phyloP scores from a whole-genome alignment of 2,888 invertebrate genomes.

The Drosophila prostipennis region DNA sequence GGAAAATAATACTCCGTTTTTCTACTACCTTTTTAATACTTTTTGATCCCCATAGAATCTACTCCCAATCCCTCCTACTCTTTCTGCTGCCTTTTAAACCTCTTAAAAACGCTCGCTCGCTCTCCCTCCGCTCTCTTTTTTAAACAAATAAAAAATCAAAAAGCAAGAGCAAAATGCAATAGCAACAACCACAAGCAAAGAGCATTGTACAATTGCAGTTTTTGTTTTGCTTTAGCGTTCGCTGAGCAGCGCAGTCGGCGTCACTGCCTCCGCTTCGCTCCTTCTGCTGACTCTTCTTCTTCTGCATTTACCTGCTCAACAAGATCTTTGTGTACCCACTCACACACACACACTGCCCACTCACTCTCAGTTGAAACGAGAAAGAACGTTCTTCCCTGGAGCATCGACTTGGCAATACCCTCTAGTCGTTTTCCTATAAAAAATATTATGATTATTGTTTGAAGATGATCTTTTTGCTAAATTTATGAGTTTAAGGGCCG shows the following conservation, averaged over 20 bases:
- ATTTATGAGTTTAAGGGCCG: too few species aligned
- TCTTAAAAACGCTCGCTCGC: constrained; percentile 8
- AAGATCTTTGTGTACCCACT: constrained; percentile 70
- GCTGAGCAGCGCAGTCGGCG: constrained; percentile 56
- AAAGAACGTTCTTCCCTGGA: constrained; percentile 32
- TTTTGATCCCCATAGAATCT: neutral
- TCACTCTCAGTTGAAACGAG: constrained; percentile 50
- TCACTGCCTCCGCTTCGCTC: constrained; percentile 17
- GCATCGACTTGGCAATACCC: constrained; percentile 1
- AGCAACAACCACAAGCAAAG: constrained; percentile 35
- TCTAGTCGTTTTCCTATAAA: neutral
- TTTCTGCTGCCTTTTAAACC: constrained; percentile 10
- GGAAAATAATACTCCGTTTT: neutral
- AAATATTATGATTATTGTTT: too few species aligned
- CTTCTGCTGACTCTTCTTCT: constrained; percentile 29
- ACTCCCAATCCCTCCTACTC: constrained; percentile 4
- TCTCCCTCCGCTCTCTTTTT: constrained; percentile 15
- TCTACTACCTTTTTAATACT: constrained; percentile 13
- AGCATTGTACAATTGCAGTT: constrained; percentile 69
- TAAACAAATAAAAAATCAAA: constrained; percentile 13
- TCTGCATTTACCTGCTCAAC: constrained; percentile 66
- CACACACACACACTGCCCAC: constrained; percentile 50
- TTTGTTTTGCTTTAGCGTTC: constrained; percentile 82
- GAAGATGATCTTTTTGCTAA: too few species aligned
- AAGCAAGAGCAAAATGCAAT: constrained; percentile 20